Conservation (phyloP, 2,113 vertebrate genomes). For the Sarotherodon lohbergeri region DNA sequence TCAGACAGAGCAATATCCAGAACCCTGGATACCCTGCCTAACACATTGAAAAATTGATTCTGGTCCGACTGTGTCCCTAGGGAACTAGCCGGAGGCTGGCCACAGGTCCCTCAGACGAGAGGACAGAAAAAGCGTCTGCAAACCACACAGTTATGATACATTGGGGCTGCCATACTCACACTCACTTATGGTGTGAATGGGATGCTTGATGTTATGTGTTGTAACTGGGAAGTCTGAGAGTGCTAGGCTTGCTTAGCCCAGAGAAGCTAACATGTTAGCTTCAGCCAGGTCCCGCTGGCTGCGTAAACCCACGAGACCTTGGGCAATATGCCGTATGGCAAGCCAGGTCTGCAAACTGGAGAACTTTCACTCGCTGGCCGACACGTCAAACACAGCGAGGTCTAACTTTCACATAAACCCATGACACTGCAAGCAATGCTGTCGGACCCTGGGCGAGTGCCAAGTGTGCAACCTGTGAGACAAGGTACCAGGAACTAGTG, state of each 20-base stretch:
- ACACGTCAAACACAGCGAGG: not conserved
- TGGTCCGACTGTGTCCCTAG: not conserved
- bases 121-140: not conserved
- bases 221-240: not conserved
- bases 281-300: not conserved
- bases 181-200: not conserved
- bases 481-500: not conserved
- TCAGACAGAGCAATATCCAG: not conserved
- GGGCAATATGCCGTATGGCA: not conserved
- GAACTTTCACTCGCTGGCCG: rapidly evolving
- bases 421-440: not conserved
- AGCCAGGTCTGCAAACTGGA: not conserved
- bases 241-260: not conserved
- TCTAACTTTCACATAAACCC: not conserved
- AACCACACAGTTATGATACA: not conserved
- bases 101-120: not conserved
- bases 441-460: not conserved
- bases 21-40: not conserved
- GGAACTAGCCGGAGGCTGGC: not conserved
- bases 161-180: not conserved
- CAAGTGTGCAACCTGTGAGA: not conserved
- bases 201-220: not conserved
- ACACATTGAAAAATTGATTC: rapidly evolving
- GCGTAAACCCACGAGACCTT: not conserved
- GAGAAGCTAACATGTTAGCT: not conserved